Evolutionary conservation across 2,113 vertebrate species (phyloP).

Genomic region (zebrafish (Danio rerio)): DNA sequence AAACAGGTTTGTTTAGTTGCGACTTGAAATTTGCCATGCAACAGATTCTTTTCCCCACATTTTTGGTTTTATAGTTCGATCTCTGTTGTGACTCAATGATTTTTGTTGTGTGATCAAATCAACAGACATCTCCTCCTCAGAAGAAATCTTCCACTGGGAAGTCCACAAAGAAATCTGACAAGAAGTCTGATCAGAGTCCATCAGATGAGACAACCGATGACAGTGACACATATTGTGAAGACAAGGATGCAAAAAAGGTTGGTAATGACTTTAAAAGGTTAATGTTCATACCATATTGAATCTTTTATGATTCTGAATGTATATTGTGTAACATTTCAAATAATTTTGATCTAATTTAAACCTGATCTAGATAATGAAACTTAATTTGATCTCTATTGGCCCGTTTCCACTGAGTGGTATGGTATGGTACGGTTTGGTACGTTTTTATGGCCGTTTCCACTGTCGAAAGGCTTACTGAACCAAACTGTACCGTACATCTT

Average conservation of each 20-base stretch:
- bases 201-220: slow-evolving; percentile 45
- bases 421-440: too few species aligned
- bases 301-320: not conserved
- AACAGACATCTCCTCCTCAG: slow-evolving; percentile 53
- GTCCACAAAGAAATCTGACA: slow-evolving; percentile 51
- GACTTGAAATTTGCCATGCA: not conserved
- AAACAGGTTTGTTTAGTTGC: not conserved
- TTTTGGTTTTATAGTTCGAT: not conserved
- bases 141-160: slow-evolving; percentile 63
- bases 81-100: too few species aligned
- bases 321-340: not conserved
- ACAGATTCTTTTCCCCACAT: not conserved
- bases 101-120: slow-evolving; percentile 36
- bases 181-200: slow-evolving; percentile 54
- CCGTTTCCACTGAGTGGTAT: too few species aligned
- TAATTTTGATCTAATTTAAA: not conserved
- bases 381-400: not conserved
- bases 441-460: too few species aligned
- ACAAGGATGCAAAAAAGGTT: slow-evolving; percentile 62
- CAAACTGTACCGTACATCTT: too few species aligned
- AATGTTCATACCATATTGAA: too few species aligned
- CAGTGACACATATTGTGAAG: slow-evolving; percentile 48
- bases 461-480: too few species aligned
- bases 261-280: too few species aligned
- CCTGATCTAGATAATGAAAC: not conserved